These are phyloP conservation scores for Phylloscopus collybita DNA, from an alignment of 2,797 vertebrate genomes.

Conservation along the genomic window DNA sequence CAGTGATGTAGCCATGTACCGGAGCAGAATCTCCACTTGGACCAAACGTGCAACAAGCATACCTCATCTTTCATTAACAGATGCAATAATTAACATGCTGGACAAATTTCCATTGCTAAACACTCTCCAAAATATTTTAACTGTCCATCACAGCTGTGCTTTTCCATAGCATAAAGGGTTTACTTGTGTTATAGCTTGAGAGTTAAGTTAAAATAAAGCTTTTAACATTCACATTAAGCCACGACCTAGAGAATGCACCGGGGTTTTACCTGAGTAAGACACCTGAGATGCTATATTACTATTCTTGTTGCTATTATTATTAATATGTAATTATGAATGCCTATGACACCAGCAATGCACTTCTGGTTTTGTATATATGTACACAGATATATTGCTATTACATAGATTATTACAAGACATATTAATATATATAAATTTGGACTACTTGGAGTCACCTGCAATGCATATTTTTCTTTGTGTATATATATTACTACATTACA, in stretches of 20 bases:
- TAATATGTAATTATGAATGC: not conserved
- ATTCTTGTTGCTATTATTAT: not conserved
- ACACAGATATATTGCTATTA: not conserved
- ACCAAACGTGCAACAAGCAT: rapidly evolving
- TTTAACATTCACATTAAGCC: not conserved
- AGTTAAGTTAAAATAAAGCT: not conserved
- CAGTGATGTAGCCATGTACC: rapidly evolving
- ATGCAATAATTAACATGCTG: not conserved
- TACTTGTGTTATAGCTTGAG: not conserved
- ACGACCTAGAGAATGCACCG: rapidly evolving
- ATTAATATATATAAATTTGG: not conserved
- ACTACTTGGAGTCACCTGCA: not conserved
- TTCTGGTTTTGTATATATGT: not conserved
- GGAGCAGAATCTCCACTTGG: rapidly evolving
- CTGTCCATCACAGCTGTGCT: not conserved
- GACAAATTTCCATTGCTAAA: not conserved
- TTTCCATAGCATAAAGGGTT: not conserved
- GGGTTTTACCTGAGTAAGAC: not conserved
- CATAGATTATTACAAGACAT: not conserved
- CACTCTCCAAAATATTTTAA: not conserved
- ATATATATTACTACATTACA: not conserved
- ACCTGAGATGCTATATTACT: not conserved
- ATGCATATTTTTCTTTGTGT: not conserved
- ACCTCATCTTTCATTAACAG: not conserved
- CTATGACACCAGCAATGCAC: not conserved